Percentiles rank a stretch among this genome's conserved stretches.
phyloP scores from a whole-genome alignment of 2,797 vertebrate species.

The Australoheros facetus region DNA sequence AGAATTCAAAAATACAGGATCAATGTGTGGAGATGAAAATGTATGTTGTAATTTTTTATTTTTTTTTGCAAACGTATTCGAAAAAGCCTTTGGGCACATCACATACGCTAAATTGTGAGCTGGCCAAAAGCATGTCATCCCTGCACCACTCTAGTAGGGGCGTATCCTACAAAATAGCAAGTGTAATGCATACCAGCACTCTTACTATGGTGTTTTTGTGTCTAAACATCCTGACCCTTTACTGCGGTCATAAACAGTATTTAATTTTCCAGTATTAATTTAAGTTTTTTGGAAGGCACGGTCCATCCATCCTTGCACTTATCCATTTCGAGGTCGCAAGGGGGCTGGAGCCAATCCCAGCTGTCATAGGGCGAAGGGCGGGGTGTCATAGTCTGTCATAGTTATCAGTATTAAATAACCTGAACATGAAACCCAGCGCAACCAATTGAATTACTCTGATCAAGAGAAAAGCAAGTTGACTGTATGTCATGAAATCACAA shows the following conservation, averaged over 20 bases:
- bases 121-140: not conserved
- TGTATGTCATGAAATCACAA: not conserved
- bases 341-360: not conserved
- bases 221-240: not conserved
- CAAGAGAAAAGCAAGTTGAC: not conserved
- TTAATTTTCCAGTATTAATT: too few species aligned
- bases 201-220: not conserved
- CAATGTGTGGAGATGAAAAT: not conserved
- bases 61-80: too few species aligned
- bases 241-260: not conserved
- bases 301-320: not conserved
- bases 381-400: not conserved
- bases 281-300: not conserved
- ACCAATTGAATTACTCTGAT: not conserved
- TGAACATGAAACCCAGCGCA: not conserved
- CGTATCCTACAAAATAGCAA: not conserved
- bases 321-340: not conserved
- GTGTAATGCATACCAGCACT: not conserved
- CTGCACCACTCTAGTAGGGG: not conserved
- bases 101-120: not conserved
- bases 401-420: not conserved
- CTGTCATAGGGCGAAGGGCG: not conserved
- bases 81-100: not conserved
- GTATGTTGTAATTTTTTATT: not conserved
- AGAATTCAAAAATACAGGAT: not conserved